Conservation (phyloP, 2,113 vertebrate species). For the Myotis lucifugus region DNA sequence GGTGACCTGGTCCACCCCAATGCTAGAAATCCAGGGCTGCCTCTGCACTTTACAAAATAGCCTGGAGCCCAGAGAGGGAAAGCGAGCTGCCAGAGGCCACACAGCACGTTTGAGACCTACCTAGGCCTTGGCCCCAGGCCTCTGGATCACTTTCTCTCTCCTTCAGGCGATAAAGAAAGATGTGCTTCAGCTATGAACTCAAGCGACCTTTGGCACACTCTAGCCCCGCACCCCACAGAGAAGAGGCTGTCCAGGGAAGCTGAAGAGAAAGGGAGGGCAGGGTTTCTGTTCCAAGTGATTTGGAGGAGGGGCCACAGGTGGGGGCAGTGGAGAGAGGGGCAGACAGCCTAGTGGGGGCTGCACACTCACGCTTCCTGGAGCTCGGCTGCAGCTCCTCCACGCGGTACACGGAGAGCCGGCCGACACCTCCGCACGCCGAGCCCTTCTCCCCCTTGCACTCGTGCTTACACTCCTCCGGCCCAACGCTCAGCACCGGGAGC, state of each 20-base stretch:
- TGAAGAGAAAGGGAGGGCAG: background rate
- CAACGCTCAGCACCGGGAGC: conserved; percentile 80
- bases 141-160: background rate
- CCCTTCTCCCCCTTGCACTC: conserved; percentile 92
- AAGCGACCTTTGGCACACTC: background rate
- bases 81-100: background rate
- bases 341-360: no score
- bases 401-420: conserved; percentile 93
- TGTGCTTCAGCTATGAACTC: background rate
- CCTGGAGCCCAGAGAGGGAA: background rate
- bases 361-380: conserved; percentile 89
- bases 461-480: conserved; percentile 91
- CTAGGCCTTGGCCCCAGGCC: background rate
- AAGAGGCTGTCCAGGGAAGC: background rate
- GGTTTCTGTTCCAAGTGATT: background rate
- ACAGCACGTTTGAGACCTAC: background rate
- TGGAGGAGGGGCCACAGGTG: background rate
- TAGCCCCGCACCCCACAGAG: accelerated
- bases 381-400: conserved; percentile 85
- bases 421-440: conserved; percentile 90
- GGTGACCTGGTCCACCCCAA: no score
- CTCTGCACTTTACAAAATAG: background rate
- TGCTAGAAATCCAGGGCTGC: background rate
- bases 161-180: background rate
- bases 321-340: accelerated